Evolutionary conservation across 2,888 invertebrate species (phyloP).

Genomic region (Noctua pronuba): DNA sequence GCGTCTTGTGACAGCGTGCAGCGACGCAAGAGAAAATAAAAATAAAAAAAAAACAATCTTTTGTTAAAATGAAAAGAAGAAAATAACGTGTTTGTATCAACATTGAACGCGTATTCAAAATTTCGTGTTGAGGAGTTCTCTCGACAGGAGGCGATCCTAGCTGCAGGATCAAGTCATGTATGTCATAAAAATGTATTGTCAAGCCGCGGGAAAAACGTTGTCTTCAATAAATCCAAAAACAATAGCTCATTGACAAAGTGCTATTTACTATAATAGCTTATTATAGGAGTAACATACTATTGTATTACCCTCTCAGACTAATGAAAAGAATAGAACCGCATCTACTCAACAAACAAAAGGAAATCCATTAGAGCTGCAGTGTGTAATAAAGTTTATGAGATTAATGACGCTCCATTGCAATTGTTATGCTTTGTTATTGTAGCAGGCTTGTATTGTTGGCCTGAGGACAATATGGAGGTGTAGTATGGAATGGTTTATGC

Average conservation of each 20-base stretch:
- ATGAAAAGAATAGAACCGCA: slow-evolving; percentile 39
- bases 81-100: too few relatives aligned
- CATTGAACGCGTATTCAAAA: too few relatives aligned
- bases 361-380: slow-evolving; percentile 60
- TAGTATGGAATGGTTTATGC: neutral
- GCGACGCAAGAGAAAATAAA: too few relatives aligned
- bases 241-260: neutral
- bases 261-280: neutral
- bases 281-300: neutral
- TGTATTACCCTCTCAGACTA: neutral
- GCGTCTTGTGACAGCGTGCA: neutral
- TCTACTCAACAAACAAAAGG: slow-evolving; percentile 56
- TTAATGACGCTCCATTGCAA: slow-evolving; percentile 53
- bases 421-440: slow-evolving; percentile 41
- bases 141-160: too few relatives aligned
- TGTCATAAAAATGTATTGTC: too few relatives aligned
- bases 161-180: too few relatives aligned
- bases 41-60: too few relatives aligned
- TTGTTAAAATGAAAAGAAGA: too few relatives aligned
- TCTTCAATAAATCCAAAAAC: neutral
- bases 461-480: neutral
- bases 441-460: neutral
- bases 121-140: too few relatives aligned
- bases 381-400: slow-evolving; percentile 63
- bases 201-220: neutral